Conservation (phyloP, 1,140 invertebrate species). For the Whitmania pigra region DNA sequence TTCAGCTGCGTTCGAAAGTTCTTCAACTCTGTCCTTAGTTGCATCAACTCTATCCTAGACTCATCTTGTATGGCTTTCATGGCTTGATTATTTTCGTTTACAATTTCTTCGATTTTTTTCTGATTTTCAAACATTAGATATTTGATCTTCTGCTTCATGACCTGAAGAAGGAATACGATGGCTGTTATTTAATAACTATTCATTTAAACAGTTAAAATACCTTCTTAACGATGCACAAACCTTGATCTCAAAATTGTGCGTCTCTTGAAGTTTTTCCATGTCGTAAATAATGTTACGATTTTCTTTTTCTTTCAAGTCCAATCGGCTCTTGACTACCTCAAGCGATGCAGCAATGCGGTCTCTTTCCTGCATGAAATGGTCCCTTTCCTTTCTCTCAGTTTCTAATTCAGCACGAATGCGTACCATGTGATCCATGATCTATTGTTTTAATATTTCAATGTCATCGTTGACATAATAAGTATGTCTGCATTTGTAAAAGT, state of each 20-base stretch:
- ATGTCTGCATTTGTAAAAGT: background rate
- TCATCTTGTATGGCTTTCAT: slow-evolving; percentile 6
- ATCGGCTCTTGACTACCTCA: background rate
- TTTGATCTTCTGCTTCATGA: slow-evolving; percentile 9
- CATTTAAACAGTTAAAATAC: background rate
- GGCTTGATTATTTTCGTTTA: background rate
- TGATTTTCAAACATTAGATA: slow-evolving; percentile 9
- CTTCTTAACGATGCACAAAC: background rate
- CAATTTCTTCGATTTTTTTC: slow-evolving; percentile 4
- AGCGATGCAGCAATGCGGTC: background rate
- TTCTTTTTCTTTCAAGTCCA: background rate
- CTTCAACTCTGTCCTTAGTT: background rate
- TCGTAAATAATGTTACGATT: background rate
- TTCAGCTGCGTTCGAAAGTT: background rate
- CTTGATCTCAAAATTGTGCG: background rate
- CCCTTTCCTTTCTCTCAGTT: background rate
- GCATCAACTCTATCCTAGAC: background rate
- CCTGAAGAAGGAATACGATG: background rate
- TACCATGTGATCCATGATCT: background rate
- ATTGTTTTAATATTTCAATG: background rate
- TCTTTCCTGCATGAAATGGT: background rate
- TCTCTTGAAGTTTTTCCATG: slow-evolving; percentile 2
- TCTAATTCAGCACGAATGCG: background rate
- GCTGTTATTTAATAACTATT: background rate
- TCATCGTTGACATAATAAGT: background rate